phyloP scores from a whole-genome alignment of 2,113 vertebrate genomes.

The Dromas ardeola region DNA sequence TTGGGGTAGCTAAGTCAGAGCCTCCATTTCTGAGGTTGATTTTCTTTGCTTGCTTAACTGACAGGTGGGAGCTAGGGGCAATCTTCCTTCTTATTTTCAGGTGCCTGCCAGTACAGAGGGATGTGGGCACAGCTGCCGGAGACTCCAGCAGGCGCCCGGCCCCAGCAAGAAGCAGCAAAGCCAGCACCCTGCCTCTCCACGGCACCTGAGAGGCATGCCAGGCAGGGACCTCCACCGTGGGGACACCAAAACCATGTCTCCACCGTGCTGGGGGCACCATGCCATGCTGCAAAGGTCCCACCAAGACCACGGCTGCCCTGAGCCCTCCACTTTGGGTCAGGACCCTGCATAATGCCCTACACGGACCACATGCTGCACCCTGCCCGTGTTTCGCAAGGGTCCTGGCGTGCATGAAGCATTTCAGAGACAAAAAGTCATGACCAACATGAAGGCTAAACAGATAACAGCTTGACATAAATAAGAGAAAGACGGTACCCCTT shows the following conservation, averaged over 20 bases:
- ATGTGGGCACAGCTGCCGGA: not conserved
- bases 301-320: not conserved
- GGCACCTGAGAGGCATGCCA: not conserved
- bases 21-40: not conserved
- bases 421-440: not conserved
- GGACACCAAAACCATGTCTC: not conserved
- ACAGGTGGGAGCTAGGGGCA: not conserved
- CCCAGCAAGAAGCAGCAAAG: not conserved
- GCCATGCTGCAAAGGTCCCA: not conserved
- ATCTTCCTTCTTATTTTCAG: not conserved
- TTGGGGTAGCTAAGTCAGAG: not conserved
- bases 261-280: not conserved
- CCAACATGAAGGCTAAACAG: not conserved
- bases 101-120: not conserved
- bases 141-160: not conserved
- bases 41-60: not conserved
- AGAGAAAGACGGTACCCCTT: not conserved
- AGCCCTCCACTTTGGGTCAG: not conserved
- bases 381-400: not conserved
- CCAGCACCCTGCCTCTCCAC: not conserved
- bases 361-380: not conserved
- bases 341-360: not conserved
- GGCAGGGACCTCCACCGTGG: not conserved
- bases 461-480: not conserved
- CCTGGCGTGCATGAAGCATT: not conserved